A percentile compares a stretch with the other conserved stretches of the same genome.
phyloP scores from a whole-genome alignment of 1,140 invertebrate genomes.

The Bombus sylvicola region DNA sequence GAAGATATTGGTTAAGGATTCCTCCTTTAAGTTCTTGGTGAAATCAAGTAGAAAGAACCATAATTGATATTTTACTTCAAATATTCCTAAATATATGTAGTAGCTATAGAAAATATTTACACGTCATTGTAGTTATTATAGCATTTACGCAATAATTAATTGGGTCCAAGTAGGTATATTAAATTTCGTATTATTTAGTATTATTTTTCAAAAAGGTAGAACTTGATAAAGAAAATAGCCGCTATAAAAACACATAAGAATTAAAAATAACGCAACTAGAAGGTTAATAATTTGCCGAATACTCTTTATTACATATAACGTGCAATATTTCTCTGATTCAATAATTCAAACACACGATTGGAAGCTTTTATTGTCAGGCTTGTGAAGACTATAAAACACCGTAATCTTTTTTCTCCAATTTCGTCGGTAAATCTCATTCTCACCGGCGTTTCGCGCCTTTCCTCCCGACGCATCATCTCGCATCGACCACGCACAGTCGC shows the following conservation, averaged over 20 bases:
- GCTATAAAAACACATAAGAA: too few species aligned
- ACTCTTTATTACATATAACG: background rate
- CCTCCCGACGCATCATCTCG: background rate
- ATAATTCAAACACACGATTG: too few species aligned
- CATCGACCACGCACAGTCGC: constrained; percentile 29
- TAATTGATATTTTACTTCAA: background rate
- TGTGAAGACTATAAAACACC: background rate
- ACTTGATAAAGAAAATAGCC: background rate
- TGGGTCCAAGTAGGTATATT: too few species aligned
- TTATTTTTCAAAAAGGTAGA: background rate
- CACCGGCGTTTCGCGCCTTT: background rate
- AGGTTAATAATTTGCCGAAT: background rate
- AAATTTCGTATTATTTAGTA: too few species aligned
- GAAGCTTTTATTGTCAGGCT: background rate
- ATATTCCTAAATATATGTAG: background rate
- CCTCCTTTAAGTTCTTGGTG: background rate
- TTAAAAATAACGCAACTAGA: too few species aligned
- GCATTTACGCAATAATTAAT: too few species aligned
- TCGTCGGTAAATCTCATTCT: background rate
- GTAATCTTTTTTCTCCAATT: constrained; percentile 12
- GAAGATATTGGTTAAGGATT: background rate
- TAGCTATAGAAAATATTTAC: background rate
- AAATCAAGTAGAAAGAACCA: background rate
- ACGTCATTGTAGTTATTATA: too few species aligned
- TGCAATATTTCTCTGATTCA: background rate